A percentile compares a stretch with the other conserved stretches of the same genome.
phyloP scores from a whole-genome alignment of 2,888 invertebrate species.

The Biston betularia region DNA sequence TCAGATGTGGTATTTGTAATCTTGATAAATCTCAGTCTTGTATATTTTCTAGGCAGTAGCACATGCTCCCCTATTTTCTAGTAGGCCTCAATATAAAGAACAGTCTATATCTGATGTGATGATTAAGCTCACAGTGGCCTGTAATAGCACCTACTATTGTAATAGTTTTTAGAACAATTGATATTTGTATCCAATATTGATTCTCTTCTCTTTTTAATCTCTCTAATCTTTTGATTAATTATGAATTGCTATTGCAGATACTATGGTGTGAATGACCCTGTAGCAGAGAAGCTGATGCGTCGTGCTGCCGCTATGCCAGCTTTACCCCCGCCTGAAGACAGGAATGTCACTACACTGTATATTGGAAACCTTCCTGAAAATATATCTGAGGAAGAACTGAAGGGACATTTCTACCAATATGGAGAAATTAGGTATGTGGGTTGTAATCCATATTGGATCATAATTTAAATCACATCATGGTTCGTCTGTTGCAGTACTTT shows the following conservation, averaged over 20 bases:
- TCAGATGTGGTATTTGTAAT: too few species aligned
- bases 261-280: slow-evolving; percentile 98
- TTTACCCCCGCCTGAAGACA: slow-evolving; percentile 97
- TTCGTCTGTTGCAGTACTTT: too few species aligned
- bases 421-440: slow-evolving; percentile 93
- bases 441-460: not conserved
- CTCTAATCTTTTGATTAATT: not conserved
- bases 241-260: slow-evolving; percentile 83
- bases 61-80: too few species aligned
- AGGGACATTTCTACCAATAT: slow-evolving; percentile 99
- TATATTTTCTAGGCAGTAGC: too few species aligned
- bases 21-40: too few species aligned
- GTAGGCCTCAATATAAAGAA: too few species aligned
- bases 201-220: too few species aligned
- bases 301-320: slow-evolving; percentile 97
- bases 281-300: slow-evolving; percentile 96
- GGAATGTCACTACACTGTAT: slow-evolving; percentile 97
- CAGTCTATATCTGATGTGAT: too few species aligned
- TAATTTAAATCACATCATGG: not conserved
- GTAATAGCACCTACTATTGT: too few species aligned
- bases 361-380: slow-evolving; percentile 97
- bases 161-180: too few species aligned
- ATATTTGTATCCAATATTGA: too few species aligned
- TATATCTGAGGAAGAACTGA: slow-evolving; percentile 95
- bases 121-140: too few species aligned